phyloP scores from a whole-genome alignment of 2,113 vertebrate species.

The Fulica atra region DNA sequence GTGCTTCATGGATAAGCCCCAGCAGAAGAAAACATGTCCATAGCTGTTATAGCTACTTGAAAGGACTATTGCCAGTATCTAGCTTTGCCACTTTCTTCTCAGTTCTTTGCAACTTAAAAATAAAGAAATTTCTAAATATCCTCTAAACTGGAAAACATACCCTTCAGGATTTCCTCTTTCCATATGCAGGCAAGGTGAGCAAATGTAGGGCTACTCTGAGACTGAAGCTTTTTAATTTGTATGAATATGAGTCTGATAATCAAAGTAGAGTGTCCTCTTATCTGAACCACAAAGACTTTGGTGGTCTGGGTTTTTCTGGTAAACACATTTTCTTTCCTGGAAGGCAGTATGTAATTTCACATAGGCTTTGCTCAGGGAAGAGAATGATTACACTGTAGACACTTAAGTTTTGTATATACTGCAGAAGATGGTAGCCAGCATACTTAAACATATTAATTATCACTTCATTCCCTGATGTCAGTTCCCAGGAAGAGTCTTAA shows the following conservation, averaged over 20 bases:
- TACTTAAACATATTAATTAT: not conserved
- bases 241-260: not conserved
- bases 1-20: constrained; percentile 43
- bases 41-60: not conserved
- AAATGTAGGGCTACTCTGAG: not conserved
- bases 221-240: not conserved
- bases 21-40: not conserved
- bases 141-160: not conserved
- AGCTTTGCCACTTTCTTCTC: not conserved
- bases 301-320: not conserved
- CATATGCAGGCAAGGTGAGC: not conserved
- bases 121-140: not conserved
- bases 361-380: not conserved
- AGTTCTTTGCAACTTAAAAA: not conserved
- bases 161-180: not conserved
- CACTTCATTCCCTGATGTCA: not conserved
- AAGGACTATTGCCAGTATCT: not conserved
- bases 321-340: not conserved
- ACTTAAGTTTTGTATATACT: not conserved
- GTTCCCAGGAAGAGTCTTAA: not conserved
- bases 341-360: not conserved
- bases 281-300: not conserved
- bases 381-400: not conserved
- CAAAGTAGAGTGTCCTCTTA: not conserved
- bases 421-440: not conserved